Evolutionary conservation across 2,113 vertebrate species (phyloP).

Genomic region (Bujurquina vittata): DNA sequence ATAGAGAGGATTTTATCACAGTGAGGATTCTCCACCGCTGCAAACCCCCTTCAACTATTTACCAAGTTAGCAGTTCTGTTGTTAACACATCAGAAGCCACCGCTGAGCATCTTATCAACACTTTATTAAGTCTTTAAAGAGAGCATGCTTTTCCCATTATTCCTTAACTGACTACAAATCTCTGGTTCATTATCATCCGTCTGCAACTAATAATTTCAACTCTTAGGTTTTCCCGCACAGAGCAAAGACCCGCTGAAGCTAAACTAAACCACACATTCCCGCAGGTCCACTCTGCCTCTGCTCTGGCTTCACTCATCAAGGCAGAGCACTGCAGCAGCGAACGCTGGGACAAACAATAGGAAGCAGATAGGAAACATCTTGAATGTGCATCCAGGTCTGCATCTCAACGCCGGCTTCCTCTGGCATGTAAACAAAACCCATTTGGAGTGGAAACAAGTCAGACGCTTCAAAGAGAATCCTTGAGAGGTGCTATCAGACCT

Average conservation of each 20-base stretch:
- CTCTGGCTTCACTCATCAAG: constrained; percentile 28
- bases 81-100: constrained; percentile 16
- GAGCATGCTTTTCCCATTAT: constrained; percentile 33
- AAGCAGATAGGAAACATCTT: constrained; percentile 76
- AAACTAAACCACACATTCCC: neutral
- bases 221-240: neutral
- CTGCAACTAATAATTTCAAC: constrained; percentile 12
- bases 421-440: constrained; percentile 51
- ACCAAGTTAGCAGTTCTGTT: constrained; percentile 19
- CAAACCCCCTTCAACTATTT: constrained; percentile 9
- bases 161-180: constrained; percentile 37
- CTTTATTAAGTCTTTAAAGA: constrained; percentile 12
- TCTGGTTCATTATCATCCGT: constrained; percentile 14
- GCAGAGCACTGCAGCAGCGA: constrained; percentile 34
- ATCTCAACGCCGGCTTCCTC: constrained; percentile 58
- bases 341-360: constrained; percentile 66
- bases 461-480: constrained; percentile 29
- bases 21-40: neutral
- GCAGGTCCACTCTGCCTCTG: constrained; percentile 12
- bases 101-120: constrained; percentile 18
- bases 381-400: constrained; percentile 64
- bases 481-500: constrained; percentile 5
- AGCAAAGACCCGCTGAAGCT: neutral
- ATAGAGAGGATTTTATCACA: neutral
- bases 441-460: neutral